Conservation (phyloP, 2,113 vertebrate species). For the Cyprinus carpio region DNA sequence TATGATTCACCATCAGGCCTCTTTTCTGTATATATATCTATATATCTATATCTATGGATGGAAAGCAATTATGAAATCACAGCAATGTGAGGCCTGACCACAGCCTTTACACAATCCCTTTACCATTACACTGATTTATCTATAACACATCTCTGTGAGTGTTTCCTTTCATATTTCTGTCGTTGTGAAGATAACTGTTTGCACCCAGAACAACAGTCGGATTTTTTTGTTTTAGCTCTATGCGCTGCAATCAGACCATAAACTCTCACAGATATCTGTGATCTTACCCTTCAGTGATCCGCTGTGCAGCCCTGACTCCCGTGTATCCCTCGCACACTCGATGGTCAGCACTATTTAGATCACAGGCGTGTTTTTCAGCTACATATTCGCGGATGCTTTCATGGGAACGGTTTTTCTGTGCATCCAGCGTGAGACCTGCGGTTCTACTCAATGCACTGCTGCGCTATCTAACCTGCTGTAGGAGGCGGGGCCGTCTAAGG, state of each 20-base stretch:
- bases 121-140: background rate
- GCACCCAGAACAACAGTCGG: background rate
- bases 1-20: background rate
- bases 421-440: conserved; percentile 44
- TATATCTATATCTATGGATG: no score
- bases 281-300: conserved; percentile 13
- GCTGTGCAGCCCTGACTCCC: background rate
- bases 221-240: conserved; percentile 2
- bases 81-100: conserved; percentile 22
- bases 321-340: background rate
- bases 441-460: background rate
- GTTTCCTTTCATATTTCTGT: background rate
- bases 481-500: background rate
- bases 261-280: conserved; percentile 8
- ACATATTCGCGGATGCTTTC: conserved; percentile 28
- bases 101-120: background rate
- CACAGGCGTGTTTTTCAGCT: conserved; percentile 15
- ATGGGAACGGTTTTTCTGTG: conserved; percentile 42
- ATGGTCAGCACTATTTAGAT: background rate
- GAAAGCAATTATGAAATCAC: background rate
- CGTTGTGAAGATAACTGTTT: background rate
- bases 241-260: background rate
- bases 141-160: background rate
- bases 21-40: background rate
- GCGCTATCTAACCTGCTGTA: conserved; percentile 2